These are phyloP conservation scores for Spheniscus mendiculus DNA, from an alignment of 2,113 vertebrate species.

Conservation along the genomic window DNA sequence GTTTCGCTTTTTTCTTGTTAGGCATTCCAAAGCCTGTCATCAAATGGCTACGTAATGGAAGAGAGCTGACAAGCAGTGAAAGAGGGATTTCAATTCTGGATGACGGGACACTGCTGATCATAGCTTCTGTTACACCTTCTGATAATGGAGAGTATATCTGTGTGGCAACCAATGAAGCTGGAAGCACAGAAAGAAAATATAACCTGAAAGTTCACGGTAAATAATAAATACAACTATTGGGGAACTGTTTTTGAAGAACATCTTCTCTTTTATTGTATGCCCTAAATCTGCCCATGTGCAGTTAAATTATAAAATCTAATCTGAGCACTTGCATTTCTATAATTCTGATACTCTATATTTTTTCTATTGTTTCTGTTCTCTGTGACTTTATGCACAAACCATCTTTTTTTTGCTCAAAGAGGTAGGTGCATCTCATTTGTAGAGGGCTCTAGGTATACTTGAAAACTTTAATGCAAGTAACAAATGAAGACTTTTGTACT, in stretches of 20 bases:
- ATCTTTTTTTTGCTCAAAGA: neutral
- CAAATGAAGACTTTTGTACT: neutral
- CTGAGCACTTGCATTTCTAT: neutral
- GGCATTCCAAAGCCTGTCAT: slow-evolving; percentile 90
- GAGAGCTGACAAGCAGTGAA: slow-evolving; percentile 85
- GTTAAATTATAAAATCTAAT: neutral
- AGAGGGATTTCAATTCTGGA: slow-evolving; percentile 87
- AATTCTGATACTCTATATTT: neutral
- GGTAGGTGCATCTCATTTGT: neutral
- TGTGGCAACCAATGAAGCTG: slow-evolving; percentile 89
- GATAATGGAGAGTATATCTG: slow-evolving; percentile 92
- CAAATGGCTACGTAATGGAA: slow-evolving; percentile 89
- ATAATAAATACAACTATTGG: neutral
- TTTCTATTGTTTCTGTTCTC: neutral
- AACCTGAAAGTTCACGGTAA: slow-evolving; percentile 93
- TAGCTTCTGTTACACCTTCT: slow-evolving; percentile 82
- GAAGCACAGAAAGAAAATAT: slow-evolving; percentile 91
- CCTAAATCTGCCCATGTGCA: neutral
- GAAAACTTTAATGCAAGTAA: neutral
- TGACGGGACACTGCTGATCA: slow-evolving; percentile 83
- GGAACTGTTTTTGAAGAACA: neutral
- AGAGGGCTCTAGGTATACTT: neutral
- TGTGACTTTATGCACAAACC: neutral
- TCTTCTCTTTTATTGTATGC: neutral
- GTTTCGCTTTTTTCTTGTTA: slow-evolving; percentile 30